Conservation (phyloP, 2,888 invertebrate genomes). For the Lasioglossum morio region DNA sequence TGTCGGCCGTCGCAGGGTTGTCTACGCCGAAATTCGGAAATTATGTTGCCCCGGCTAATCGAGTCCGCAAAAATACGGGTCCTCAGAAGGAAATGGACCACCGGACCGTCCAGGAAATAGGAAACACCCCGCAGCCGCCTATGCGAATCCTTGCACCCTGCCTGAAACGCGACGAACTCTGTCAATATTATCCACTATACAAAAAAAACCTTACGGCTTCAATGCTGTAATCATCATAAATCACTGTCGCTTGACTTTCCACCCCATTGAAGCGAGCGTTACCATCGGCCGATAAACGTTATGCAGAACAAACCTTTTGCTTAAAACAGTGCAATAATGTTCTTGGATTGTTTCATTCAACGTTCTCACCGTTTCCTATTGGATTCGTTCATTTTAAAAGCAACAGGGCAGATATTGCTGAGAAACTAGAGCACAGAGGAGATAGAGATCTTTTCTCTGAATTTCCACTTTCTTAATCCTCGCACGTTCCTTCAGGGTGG, state of each 20-base stretch:
- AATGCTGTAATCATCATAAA: not conserved
- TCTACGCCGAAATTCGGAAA: not conserved
- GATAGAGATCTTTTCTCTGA: not conserved
- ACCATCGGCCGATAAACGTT: not conserved
- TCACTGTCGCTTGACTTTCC: not conserved
- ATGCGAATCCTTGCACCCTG: not conserved
- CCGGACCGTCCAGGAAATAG: not conserved
- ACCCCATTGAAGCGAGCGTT: not conserved
- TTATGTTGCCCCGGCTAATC: conserved; percentile 17
- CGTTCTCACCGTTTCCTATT: not conserved
- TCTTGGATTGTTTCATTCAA: not conserved
- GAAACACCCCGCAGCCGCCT: not conserved
- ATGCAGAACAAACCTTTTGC: not conserved
- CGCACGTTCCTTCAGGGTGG: not conserved
- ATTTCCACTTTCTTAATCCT: not conserved
- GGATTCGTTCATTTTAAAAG: not conserved
- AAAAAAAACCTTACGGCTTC: no score
- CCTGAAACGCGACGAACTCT: not conserved
- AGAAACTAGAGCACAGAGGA: not conserved
- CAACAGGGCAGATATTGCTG: not conserved
- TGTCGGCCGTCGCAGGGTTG: not conserved
- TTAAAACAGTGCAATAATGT: not conserved
- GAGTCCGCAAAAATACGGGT: conserved; percentile 28
- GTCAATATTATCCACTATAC: not conserved
- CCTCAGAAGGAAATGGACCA: conserved; percentile 5